Conservation (phyloP, 2,888 invertebrate genomes). For the Melinaea menophilus region DNA sequence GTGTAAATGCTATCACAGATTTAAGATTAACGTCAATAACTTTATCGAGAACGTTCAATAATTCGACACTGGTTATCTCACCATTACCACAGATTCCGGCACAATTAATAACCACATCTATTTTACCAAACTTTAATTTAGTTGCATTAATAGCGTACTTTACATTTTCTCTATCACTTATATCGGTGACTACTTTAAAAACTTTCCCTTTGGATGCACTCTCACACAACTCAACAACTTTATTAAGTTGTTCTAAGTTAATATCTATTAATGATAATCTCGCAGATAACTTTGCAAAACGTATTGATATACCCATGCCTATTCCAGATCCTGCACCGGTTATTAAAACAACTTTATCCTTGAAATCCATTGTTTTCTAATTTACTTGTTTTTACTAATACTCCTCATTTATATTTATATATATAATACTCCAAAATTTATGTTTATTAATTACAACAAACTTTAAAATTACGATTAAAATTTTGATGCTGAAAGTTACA, state of each 20-base stretch:
- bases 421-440: no score
- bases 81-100: conserved; percentile 34
- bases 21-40: conserved; percentile 44
- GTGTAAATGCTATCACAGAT: conserved; percentile 40
- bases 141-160: conserved; percentile 8
- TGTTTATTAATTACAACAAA: no score
- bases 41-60: conserved; percentile 41
- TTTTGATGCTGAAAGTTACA: no score
- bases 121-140: conserved; percentile 5
- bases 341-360: neutral
- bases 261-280: conserved; percentile 10
- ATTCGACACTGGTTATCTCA: conserved; percentile 35
- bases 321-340: conserved; percentile 2
- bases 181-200: conserved; percentile 1
- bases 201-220: conserved; percentile 6
- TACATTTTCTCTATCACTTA: conserved; percentile 4
- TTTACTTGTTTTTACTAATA: no score
- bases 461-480: no score
- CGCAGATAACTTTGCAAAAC: conserved; percentile 1
- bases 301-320: conserved; percentile 3
- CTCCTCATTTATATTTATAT: no score
- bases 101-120: conserved; percentile 13
- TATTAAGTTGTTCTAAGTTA: conserved; percentile 3
- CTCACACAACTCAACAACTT: conserved; percentile 3
- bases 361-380: neutral